Conservation (phyloP, 2,888 invertebrate genomes). For the Rambutsinella grinnellia region DNA sequence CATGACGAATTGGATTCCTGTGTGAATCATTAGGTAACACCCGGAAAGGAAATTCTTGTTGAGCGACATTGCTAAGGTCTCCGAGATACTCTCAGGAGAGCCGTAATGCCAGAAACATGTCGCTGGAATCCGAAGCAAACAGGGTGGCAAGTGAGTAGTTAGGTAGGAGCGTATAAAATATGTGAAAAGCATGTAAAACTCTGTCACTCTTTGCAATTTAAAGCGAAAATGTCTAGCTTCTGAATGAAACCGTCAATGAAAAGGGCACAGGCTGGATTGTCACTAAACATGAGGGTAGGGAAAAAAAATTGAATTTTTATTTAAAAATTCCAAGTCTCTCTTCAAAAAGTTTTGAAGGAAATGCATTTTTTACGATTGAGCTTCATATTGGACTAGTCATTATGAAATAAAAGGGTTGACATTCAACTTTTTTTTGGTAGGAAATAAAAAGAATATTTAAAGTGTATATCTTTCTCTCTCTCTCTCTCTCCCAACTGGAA, state of each 20-base stretch:
- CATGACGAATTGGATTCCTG: conserved; percentile 42
- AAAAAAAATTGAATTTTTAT: no score
- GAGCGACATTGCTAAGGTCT: conserved; percentile 13
- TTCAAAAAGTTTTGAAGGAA: no score
- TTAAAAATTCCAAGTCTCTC: no score
- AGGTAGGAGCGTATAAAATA: neutral
- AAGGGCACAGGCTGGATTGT: conserved; percentile 6
- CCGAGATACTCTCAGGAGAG: conserved; percentile 52
- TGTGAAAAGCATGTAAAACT: neutral
- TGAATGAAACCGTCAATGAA: conserved; percentile 50
- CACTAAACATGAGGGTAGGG: conserved; percentile 21
- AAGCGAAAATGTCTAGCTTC: neutral
- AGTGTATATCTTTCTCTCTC: no score
- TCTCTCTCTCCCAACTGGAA: no score
- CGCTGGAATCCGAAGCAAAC: conserved; percentile 3
- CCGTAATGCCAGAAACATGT: conserved; percentile 49
- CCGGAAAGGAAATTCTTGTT: neutral
- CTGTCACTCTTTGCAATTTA: neutral
- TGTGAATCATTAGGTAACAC: neutral
- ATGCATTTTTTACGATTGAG: conserved; percentile 11
- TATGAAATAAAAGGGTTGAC: no score
- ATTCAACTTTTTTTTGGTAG: no score
- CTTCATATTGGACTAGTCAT: no score
- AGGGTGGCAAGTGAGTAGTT: conserved; percentile 5
- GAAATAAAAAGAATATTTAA: no score